Evolutionary conservation across 2,888 invertebrate species (phyloP).

Genomic region (Coenonympha arcania): DNA sequence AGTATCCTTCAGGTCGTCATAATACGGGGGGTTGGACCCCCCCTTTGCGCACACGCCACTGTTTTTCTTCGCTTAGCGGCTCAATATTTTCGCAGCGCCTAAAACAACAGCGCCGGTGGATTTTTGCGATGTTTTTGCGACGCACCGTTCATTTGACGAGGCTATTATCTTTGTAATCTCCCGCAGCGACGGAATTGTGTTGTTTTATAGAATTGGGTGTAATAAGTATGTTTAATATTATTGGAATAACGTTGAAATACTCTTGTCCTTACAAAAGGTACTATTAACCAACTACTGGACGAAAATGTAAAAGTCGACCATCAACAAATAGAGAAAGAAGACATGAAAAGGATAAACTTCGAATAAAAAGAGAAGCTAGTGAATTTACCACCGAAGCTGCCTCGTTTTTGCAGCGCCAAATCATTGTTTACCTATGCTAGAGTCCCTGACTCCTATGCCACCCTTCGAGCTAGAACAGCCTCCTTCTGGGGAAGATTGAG

Average conservation of each 20-base stretch:
- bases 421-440: too few species aligned
- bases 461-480: too few species aligned
- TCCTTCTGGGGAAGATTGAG: too few species aligned
- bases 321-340: too few species aligned
- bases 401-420: too few species aligned
- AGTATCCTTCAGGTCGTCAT: slow-evolving; percentile 1
- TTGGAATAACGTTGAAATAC: background rate
- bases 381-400: too few species aligned
- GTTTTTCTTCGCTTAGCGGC: slow-evolving; percentile 60
- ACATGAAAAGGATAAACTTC: too few species aligned
- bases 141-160: slow-evolving; percentile 39
- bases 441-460: too few species aligned
- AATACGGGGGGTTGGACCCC: slow-evolving; percentile 15
- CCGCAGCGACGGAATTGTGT: slow-evolving; percentile 13
- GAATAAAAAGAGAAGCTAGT: too few species aligned
- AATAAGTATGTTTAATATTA: background rate
- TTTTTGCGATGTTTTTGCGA: slow-evolving; percentile 48
- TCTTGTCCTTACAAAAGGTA: too few species aligned
- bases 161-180: slow-evolving; percentile 42
- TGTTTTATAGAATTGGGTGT: slow-evolving; percentile 1
- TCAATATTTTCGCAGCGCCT: slow-evolving; percentile 61
- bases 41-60: slow-evolving; percentile 34
- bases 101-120: slow-evolving; percentile 52
- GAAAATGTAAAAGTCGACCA: too few species aligned
- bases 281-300: too few species aligned